Base-by-base conservation (phyloP, 2,113 vertebrate species). In the Pao palembangensis region DNA sequence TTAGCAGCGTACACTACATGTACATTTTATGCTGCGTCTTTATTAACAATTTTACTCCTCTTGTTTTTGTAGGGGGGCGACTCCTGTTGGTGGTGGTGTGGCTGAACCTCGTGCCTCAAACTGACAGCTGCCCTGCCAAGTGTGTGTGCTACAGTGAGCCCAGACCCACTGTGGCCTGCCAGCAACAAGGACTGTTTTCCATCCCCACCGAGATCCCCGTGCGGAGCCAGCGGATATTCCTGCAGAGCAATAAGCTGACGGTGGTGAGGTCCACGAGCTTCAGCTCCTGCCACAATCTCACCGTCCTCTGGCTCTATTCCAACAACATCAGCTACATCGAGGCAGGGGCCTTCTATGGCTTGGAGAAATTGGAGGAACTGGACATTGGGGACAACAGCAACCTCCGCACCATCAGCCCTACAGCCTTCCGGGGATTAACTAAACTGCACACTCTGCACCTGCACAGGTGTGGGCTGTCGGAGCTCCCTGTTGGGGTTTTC, bases 131-230 rank as follows among this genome's bases (percentile, higher is more conserved):
- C 89, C 96, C 98, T 0, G 92, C 93, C 44, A 95, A 93, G 48
- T 99, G 98, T 1, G 93, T 95, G 34, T 99, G 98, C 87, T 99
- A 95, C 91, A 93, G 89, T 28, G 95, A 98, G 63, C 97, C 97
- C 60, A 93, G 90, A 83, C 94, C 95, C 53, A 97, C 97, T 0
- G 93, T 95, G 64, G 96, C 95, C 71, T 99, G 97, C 88, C 96
- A 98, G 64, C 96, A 97, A 88, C 98, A 97, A 81, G 95, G 94
- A 75, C 93, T 99, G 73, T 92, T 87, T 63, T 89, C 91, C n/a
- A 93, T 99, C 70, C 96, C 98, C 21, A 57, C 88, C 0, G 93
- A 94, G 87, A 99, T 99, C 78, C 96, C 98, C 0, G 85, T 92
- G 51, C 89, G 93, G 75, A 98, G 93, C 87, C 95, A 98, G 85